Percentiles rank a stretch among this genome's conserved stretches.
Evolutionary conservation across 2,113 vertebrate genomes (phyloP).

Genomic region (Xenopus laevis): DNA sequence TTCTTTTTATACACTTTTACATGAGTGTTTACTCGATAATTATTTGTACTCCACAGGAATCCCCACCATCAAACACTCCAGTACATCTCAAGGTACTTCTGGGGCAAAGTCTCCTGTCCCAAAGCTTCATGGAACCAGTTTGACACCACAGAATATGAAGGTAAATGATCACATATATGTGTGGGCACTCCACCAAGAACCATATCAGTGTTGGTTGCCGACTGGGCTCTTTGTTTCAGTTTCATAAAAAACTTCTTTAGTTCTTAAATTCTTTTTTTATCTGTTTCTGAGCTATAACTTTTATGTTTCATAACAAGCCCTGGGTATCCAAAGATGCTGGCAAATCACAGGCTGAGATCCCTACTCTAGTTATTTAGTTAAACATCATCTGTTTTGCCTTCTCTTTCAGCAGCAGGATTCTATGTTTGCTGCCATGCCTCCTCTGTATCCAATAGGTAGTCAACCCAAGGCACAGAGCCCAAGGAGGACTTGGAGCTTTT

Average conservation of each 20-base stretch:
- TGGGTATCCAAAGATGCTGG: too few species aligned
- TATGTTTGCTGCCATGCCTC: constrained; percentile 79
- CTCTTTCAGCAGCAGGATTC: constrained; percentile 71
- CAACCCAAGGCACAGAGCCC: constrained; percentile 76
- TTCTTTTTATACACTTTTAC: too few species aligned
- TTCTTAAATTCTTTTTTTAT: too few species aligned
- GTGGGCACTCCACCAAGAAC: background rate
- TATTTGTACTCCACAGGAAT: constrained; percentile 67
- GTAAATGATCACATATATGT: constrained; percentile 61
- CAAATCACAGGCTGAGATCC: too few species aligned
- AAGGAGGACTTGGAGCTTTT: constrained; percentile 76
- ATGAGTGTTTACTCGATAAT: too few species aligned
- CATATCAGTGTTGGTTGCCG: too few species aligned
- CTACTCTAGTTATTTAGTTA: too few species aligned
- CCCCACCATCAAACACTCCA: constrained; percentile 79
- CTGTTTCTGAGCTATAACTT: too few species aligned
- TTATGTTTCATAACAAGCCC: too few species aligned
- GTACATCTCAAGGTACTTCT: constrained; percentile 66
- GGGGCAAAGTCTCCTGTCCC: constrained; percentile 83
- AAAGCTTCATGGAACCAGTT: constrained; percentile 84
- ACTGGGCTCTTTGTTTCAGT: too few species aligned
- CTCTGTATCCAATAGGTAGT: constrained; percentile 78
- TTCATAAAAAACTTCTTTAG: too few species aligned
- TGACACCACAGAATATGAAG: constrained; percentile 87
- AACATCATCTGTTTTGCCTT: constrained; percentile 9